phyloP scores from a whole-genome alignment of 2,888 invertebrate species.

The Yponomeuta evonymella region DNA sequence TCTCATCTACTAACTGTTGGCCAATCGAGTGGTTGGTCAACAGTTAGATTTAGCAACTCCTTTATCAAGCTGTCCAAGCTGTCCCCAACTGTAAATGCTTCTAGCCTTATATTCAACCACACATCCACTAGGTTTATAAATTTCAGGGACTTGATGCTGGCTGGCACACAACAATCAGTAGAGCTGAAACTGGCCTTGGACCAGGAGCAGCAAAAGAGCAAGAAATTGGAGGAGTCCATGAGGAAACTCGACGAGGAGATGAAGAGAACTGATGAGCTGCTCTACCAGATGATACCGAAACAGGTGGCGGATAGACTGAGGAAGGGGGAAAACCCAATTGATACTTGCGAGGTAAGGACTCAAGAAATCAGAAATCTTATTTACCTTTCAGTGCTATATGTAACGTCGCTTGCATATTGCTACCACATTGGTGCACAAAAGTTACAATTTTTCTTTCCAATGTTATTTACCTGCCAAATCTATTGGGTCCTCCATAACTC shows the following conservation, averaged over 20 bases:
- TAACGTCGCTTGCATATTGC: too few relatives aligned
- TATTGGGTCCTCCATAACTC: too few relatives aligned
- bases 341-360: constrained; percentile 91
- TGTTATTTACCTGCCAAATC: too few relatives aligned
- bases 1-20: too few relatives aligned
- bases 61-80: too few relatives aligned
- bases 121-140: neutral
- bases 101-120: too few relatives aligned
- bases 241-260: constrained; percentile 96
- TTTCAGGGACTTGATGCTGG: constrained; percentile 93
- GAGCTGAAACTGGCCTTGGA: constrained; percentile 96
- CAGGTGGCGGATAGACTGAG: constrained; percentile 95
- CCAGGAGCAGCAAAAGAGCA: constrained; percentile 97
- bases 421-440: too few relatives aligned
- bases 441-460: too few relatives aligned
- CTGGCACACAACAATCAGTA: constrained; percentile 97
- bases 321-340: constrained; percentile 96
- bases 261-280: constrained; percentile 94
- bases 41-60: too few relatives aligned
- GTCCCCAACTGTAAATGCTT: too few relatives aligned
- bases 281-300: constrained; percentile 99
- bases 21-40: too few relatives aligned
- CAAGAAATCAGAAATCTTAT: neutral
- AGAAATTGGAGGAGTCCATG: constrained; percentile 97
- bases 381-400: too few relatives aligned